A percentile compares a stretch with the other conserved stretches of the same genome.
Conservation (phyloP, 2,888 invertebrate genomes). For the Synergus umbraculus region DNA sequence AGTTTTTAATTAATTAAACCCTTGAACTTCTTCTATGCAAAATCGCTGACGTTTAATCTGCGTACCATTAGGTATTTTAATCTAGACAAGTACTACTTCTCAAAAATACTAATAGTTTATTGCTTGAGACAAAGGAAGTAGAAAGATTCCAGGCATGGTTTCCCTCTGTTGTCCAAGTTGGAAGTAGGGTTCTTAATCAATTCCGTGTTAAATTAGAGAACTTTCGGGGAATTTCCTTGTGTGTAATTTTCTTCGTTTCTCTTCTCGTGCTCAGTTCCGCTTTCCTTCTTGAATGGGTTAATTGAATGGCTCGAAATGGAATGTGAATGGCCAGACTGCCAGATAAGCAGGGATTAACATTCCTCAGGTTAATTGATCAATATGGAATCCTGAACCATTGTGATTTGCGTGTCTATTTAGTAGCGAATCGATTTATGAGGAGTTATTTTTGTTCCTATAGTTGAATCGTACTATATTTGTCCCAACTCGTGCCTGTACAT, state of each 20-base stretch:
- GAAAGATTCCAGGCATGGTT: neutral
- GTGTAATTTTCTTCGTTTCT: conserved; percentile 33
- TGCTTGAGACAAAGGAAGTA: neutral
- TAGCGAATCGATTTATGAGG: conserved; percentile 12
- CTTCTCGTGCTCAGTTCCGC: conserved; percentile 28
- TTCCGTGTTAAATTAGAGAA: conserved; percentile 36
- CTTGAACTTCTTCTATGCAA: no score
- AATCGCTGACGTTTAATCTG: no score
- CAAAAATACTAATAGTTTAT: no score
- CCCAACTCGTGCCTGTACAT: neutral
- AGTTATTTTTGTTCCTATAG: neutral
- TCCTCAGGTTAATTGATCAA: conserved; percentile 34
- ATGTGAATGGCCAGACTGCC: conserved; percentile 19
- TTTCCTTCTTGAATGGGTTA: conserved; percentile 24
- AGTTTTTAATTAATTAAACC: no score
- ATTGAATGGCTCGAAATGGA: conserved; percentile 34
- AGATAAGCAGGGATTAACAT: conserved; percentile 36
- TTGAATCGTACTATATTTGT: neutral
- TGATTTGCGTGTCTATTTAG: conserved; percentile 19
- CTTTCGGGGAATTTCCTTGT: conserved; percentile 37
- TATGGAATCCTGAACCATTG: conserved; percentile 14
- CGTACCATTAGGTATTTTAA: no score
- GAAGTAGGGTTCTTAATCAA: conserved; percentile 30
- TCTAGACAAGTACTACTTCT: no score
- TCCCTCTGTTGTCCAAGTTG: conserved; percentile 19